Evolutionary conservation across 2,888 invertebrate species (phyloP).

Genomic region (Orchesella flavescens): DNA sequence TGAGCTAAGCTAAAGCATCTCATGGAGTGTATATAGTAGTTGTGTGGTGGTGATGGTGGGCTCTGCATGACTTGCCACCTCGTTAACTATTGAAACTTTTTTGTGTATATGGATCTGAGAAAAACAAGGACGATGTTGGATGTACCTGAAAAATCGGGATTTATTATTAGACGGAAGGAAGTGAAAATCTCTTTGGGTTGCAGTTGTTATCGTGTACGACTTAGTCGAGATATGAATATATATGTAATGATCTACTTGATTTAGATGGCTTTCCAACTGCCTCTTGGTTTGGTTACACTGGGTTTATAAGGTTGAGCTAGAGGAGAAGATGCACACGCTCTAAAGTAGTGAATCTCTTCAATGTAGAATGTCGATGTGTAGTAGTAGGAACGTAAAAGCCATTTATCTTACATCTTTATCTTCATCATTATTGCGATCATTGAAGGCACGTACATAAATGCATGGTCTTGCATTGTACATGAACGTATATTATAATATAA

Average conservation of each 20-base stretch:
- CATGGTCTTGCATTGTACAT: neutral
- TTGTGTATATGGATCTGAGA: neutral
- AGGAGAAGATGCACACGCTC: too few species aligned
- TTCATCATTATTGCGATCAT: constrained; percentile 15
- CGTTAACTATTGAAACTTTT: constrained; percentile 7
- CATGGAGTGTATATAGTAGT: too few species aligned
- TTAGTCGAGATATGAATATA: neutral
- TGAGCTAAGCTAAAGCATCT: too few species aligned
- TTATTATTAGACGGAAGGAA: constrained; percentile 30
- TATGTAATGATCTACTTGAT: neutral
- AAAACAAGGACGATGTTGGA: neutral
- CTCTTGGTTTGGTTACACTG: too few species aligned
- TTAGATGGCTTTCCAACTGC: too few species aligned
- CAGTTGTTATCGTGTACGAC: neutral
- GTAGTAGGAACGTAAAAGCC: constrained; percentile 19
- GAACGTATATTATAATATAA: too few species aligned
- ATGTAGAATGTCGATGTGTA: neutral
- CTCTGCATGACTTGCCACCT: constrained; percentile 26
- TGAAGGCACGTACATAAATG: neutral
- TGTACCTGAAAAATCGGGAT: constrained; percentile 21
- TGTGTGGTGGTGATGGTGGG: too few species aligned
- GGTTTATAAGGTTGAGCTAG: too few species aligned
- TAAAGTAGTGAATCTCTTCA: neutral
- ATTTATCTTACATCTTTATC: constrained; percentile 33
- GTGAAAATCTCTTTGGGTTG: constrained; percentile 14